phyloP scores from a whole-genome alignment of 2,113 vertebrate genomes.

The Leptodactylus fuscus region DNA sequence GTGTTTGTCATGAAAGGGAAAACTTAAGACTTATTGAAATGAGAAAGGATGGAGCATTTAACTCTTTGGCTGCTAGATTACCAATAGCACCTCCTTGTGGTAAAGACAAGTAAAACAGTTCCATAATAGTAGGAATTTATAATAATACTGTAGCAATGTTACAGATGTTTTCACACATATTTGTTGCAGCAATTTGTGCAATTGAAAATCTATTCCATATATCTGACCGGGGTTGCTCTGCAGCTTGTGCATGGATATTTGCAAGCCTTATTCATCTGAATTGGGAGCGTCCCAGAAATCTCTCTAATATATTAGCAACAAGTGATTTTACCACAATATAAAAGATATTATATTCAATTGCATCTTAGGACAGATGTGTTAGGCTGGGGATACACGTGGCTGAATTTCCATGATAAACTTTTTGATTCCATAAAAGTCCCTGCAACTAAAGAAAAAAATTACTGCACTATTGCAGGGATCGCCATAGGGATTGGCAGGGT shows the following conservation, averaged over 20 bases:
- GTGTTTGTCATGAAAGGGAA: conserved; percentile 31
- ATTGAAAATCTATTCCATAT: neutral
- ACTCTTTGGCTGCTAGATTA: neutral
- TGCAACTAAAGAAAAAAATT: too few relatives aligned
- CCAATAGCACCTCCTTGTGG: neutral
- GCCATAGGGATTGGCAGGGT: too few relatives aligned
- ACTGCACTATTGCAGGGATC: too few relatives aligned
- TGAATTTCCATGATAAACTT: too few relatives aligned
- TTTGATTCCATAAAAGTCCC: too few relatives aligned
- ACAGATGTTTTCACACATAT: neutral
- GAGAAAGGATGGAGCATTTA: neutral
- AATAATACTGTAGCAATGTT: neutral
- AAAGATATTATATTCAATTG: too few relatives aligned
- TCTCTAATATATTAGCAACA: neutral
- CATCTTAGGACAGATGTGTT: too few relatives aligned
- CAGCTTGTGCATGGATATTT: neutral
- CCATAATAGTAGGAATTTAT: too few relatives aligned
- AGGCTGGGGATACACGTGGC: too few relatives aligned
- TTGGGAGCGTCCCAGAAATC: neutral
- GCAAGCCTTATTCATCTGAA: neutral
- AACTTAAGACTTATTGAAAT: conserved; percentile 5
- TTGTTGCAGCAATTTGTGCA: neutral
- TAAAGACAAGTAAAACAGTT: too few relatives aligned
- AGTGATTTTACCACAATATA: neutral
- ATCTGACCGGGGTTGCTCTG: neutral